phyloP scores from a whole-genome alignment of 2,113 vertebrate species.

The Lynx canadensis region DNA sequence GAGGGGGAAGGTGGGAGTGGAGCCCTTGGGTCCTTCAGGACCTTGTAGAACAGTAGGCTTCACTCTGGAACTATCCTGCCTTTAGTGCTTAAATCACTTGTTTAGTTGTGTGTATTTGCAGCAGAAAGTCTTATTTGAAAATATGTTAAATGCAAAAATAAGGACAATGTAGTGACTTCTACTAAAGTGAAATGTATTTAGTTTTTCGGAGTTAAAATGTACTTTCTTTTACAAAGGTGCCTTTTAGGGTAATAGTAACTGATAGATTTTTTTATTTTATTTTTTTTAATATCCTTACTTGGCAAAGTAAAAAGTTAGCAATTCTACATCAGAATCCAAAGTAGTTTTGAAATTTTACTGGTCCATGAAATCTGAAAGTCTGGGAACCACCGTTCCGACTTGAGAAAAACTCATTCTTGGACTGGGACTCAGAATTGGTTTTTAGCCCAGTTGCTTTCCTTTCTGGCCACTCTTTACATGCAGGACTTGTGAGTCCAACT shows the following conservation, averaged over 20 bases:
- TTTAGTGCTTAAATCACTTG: neutral
- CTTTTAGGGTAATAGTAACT: constrained; percentile 3
- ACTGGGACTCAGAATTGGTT: neutral
- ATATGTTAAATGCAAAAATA: neutral
- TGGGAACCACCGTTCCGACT: constrained; percentile 4
- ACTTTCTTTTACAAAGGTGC: constrained; percentile 1
- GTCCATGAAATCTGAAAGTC: constrained; percentile 52
- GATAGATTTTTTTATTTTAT: neutral
- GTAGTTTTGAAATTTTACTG: constrained; percentile 53
- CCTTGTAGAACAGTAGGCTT: neutral
- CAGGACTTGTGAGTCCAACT: neutral
- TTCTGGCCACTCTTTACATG: neutral
- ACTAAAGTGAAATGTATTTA: neutral
- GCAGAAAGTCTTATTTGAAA: neutral
- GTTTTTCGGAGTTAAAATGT: neutral
- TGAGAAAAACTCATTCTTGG: constrained; percentile 37
- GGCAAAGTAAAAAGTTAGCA: constrained; percentile 24
- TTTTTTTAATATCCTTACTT: neutral
- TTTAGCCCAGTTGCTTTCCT: neutral
- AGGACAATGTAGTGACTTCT: neutral
- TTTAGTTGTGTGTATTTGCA: neutral
- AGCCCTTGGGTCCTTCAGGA: too few relatives aligned
- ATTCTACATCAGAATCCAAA: neutral
- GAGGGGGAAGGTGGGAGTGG: neutral
- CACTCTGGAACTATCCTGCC: neutral